Percentiles rank a stretch among this genome's conserved stretches.
These are phyloP conservation scores for Carlito syrichta DNA, from an alignment of 2,113 vertebrate genomes.

Conservation along the genomic window DNA sequence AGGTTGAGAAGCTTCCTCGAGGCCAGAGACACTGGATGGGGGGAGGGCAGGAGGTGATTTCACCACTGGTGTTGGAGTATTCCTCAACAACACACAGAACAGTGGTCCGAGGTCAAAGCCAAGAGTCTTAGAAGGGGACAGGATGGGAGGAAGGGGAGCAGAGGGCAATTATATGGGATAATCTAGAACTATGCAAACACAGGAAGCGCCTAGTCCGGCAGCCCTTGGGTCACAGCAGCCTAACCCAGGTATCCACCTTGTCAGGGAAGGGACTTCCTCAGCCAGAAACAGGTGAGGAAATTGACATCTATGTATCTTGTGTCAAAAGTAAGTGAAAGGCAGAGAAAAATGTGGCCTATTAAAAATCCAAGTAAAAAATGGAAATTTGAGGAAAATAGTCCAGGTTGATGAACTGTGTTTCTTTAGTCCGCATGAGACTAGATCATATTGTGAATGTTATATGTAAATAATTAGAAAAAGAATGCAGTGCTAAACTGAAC, in stretches of 20 bases:
- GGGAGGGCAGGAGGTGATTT: not conserved
- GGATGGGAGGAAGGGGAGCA: not conserved
- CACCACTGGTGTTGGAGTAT: too few species aligned
- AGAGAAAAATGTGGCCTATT: not conserved
- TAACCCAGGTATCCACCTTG: not conserved
- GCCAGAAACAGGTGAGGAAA: not conserved
- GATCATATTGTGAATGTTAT: not conserved
- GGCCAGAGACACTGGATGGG: not conserved
- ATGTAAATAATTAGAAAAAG: not conserved
- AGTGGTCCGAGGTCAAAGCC: not conserved
- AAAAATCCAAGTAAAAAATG: not conserved
- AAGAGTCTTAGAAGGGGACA: not conserved
- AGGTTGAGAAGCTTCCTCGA: not conserved
- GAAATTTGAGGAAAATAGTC: not conserved
- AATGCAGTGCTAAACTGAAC: not conserved
- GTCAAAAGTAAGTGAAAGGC: not conserved
- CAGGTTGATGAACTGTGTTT: not conserved
- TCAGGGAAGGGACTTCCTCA: not conserved
- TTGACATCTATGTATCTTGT: not conserved
- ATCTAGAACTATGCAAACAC: not conserved
- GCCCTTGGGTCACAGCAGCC: too few species aligned
- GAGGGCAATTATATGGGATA: accelerated
- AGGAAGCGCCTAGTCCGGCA: not conserved
- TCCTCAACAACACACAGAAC: not conserved
- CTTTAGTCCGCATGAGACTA: not conserved